Conservation (phyloP, 2,113 vertebrate species). For the Malurus alboscapulatus region DNA sequence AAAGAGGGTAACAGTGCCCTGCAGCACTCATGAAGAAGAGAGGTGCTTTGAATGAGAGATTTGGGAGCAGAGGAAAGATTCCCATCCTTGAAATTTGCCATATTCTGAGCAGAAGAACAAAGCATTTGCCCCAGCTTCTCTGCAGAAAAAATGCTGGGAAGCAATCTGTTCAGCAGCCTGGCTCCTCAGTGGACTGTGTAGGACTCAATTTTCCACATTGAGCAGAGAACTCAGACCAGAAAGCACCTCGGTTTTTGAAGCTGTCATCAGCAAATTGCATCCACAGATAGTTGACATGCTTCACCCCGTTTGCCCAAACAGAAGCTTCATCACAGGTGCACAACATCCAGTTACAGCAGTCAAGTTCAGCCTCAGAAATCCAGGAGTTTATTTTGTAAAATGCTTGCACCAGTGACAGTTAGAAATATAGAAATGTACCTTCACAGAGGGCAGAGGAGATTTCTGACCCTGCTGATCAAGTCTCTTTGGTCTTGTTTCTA, state of each 20-base stretch:
- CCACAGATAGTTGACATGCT: background rate
- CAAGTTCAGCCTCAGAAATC: background rate
- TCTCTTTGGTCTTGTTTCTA: background rate
- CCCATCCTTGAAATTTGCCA: background rate
- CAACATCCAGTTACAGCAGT: background rate
- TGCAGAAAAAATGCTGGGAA: background rate
- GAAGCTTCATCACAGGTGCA: background rate
- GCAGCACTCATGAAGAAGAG: background rate
- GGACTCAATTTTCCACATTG: background rate
- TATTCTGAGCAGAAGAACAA: background rate
- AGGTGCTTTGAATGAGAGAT: background rate
- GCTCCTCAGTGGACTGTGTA: background rate
- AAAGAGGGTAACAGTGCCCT: background rate
- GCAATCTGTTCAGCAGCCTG: background rate
- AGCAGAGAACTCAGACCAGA: background rate
- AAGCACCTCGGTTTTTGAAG: background rate
- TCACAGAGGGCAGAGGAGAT: background rate
- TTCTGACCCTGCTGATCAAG: background rate
- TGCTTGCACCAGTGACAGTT: background rate
- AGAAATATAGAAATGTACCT: background rate
- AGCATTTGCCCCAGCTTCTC: background rate
- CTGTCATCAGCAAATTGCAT: background rate
- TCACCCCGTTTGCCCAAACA: background rate
- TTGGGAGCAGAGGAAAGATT: background rate
- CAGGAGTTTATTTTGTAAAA: background rate